These are phyloP conservation scores for Pleuronectes platessa DNA, from an alignment of 2,113 vertebrate species.

Conservation along the genomic window DNA sequence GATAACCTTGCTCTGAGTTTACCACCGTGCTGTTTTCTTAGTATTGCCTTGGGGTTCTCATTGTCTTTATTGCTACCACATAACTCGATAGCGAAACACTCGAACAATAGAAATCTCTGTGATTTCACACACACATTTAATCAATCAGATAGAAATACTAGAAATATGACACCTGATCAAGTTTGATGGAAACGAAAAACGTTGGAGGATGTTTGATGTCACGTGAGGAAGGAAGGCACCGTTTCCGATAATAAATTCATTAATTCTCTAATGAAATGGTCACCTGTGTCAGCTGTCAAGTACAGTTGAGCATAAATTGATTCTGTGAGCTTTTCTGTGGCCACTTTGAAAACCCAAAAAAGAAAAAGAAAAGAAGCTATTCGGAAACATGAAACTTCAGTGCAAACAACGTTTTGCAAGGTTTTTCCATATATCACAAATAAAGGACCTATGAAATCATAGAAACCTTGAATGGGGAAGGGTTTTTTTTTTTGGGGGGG, in stretches of 20 bases:
- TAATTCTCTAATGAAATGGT: conserved; percentile 88
- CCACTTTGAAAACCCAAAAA: conserved; percentile 34
- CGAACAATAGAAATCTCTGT: conserved; percentile 84
- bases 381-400: conserved; percentile 64
- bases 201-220: conserved; percentile 89
- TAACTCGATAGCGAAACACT: conserved; percentile 90
- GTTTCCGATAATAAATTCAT: conserved; percentile 94
- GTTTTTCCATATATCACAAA: conserved; percentile 62
- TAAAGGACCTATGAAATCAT: conserved; percentile 83
- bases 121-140: conserved; percentile 64
- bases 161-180: conserved; percentile 70
- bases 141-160: conserved; percentile 36
- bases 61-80: conserved; percentile 83
- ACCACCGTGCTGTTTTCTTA: conserved; percentile 54
- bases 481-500: background rate
- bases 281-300: conserved; percentile 83
- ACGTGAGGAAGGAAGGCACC: conserved; percentile 97
- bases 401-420: conserved; percentile 71
- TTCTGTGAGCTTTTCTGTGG: conserved; percentile 82
- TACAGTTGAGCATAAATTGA: conserved; percentile 80
- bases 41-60: conserved; percentile 77
- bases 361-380: conserved; percentile 12
- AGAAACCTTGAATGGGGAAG: conserved; percentile 55
- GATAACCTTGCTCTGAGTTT: conserved; percentile 66
- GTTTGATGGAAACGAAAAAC: conserved; percentile 53